Percentiles rank a stretch among this genome's conserved stretches.
phyloP scores from a whole-genome alignment of 2,113 vertebrate species.

The Myocastor coypus region DNA sequence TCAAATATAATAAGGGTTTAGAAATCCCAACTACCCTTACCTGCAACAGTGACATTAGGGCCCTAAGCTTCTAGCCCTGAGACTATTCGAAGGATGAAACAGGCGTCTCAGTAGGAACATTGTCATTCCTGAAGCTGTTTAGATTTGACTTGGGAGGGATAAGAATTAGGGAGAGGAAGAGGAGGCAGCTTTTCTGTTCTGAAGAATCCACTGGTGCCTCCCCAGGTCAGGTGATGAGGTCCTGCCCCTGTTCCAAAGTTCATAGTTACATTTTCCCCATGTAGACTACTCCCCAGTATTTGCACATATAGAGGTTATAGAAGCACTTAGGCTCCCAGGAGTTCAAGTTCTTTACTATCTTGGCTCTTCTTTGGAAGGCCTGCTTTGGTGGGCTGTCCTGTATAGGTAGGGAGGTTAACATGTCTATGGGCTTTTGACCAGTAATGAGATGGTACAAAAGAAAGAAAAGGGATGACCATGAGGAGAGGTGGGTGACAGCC shows the following conservation, averaged over 20 bases:
- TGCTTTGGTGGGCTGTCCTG: neutral
- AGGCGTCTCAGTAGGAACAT: neutral
- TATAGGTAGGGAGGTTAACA: neutral
- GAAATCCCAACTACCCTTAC: neutral
- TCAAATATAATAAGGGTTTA: neutral
- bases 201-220: slow-evolving; percentile 45
- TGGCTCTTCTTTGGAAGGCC: neutral
- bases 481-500: neutral
- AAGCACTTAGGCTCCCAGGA: neutral
- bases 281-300: slow-evolving; percentile 64
- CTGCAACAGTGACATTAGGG: neutral
- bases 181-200: neutral
- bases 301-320: slow-evolving; percentile 22
- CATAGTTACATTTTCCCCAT: slow-evolving; percentile 72
- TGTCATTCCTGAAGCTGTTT: slow-evolving; percentile 43
- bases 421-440: neutral
- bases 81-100: neutral
- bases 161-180: neutral
- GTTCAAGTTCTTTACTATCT: neutral
- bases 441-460: neutral
- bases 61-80: neutral
- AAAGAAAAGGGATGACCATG: neutral
- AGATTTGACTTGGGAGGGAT: neutral
- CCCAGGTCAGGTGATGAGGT: slow-evolving; percentile 50
- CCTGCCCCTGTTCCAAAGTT: slow-evolving; percentile 73